Evolutionary conservation across 2,888 invertebrate genomes (phyloP).

Genomic region (Trimorus sp.): DNA sequence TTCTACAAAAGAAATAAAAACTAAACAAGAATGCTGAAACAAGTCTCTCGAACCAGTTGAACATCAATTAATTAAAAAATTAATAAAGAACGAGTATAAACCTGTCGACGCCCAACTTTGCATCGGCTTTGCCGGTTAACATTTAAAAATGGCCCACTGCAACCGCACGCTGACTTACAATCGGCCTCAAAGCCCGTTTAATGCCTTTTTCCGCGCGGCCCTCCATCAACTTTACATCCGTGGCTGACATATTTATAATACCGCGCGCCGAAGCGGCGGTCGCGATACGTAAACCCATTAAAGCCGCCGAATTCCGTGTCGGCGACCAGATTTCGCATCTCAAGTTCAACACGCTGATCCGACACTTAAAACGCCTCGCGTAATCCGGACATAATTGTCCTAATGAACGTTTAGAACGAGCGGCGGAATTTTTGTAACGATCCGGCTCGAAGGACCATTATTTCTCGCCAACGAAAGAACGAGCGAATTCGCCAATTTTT

Average conservation of each 20-base stretch:
- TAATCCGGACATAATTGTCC: no score
- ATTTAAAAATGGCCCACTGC: slow-evolving; percentile 34
- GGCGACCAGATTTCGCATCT: slow-evolving; percentile 19
- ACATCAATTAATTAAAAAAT: slow-evolving; percentile 44
- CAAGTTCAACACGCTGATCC: neutral
- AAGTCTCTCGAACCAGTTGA: slow-evolving; percentile 26
- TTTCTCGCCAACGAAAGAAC: no score
- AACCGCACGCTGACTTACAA: slow-evolving; percentile 35
- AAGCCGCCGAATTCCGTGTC: slow-evolving; percentile 8
- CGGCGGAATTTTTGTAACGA: no score
- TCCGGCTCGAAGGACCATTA: no score
- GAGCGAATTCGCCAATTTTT: no score
- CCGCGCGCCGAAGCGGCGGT: neutral
- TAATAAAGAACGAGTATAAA: slow-evolving; percentile 47
- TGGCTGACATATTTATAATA: slow-evolving; percentile 42
- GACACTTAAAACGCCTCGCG: no score
- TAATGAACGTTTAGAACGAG: no score
- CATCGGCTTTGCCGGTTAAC: slow-evolving; percentile 25
- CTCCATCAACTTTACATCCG: slow-evolving; percentile 43
- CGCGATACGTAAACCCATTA: slow-evolving; percentile 21
- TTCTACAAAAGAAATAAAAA: no score
- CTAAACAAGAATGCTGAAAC: slow-evolving; percentile 25
- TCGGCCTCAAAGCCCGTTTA: slow-evolving; percentile 30
- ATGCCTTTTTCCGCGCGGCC: slow-evolving; percentile 15
- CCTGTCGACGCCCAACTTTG: slow-evolving; percentile 26